A percentile compares a stretch with the other conserved stretches of the same genome.
Evolutionary conservation across 2,113 vertebrate species (phyloP).

Genomic region (Chamaea fasciata): DNA sequence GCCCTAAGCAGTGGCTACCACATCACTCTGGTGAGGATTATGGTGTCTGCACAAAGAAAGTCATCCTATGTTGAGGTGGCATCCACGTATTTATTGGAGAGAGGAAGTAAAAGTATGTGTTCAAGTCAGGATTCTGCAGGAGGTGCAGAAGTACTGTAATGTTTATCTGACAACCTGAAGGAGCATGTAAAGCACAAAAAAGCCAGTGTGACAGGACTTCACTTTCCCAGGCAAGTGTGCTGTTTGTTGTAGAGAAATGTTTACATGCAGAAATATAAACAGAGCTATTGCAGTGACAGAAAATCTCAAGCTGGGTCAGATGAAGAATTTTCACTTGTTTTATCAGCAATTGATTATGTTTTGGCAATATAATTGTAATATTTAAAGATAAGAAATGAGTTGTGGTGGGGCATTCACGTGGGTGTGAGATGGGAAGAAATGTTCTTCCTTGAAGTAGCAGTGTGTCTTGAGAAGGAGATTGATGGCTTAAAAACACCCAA

Average conservation of each 20-base stretch:
- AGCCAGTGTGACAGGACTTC: neutral
- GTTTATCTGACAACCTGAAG: neutral
- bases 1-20: neutral
- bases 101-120: neutral
- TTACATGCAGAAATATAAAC: neutral
- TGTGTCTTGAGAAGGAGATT: neutral
- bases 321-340: neutral
- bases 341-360: neutral
- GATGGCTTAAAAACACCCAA: neutral
- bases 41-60: neutral
- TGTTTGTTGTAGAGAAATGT: neutral
- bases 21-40: neutral
- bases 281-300: neutral
- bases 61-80: fast-evolving
- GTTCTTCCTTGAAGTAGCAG: neutral
- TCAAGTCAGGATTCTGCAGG: neutral
- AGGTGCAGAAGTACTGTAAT: neutral
- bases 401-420: neutral
- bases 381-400: neutral
- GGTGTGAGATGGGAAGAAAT: neutral
- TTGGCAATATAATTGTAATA: neutral
- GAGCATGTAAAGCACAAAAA: neutral
- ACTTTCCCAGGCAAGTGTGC: neutral
- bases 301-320: neutral
- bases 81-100: neutral